Conservation (phyloP, 2,113 vertebrate species). For the Antennarius striatus region DNA sequence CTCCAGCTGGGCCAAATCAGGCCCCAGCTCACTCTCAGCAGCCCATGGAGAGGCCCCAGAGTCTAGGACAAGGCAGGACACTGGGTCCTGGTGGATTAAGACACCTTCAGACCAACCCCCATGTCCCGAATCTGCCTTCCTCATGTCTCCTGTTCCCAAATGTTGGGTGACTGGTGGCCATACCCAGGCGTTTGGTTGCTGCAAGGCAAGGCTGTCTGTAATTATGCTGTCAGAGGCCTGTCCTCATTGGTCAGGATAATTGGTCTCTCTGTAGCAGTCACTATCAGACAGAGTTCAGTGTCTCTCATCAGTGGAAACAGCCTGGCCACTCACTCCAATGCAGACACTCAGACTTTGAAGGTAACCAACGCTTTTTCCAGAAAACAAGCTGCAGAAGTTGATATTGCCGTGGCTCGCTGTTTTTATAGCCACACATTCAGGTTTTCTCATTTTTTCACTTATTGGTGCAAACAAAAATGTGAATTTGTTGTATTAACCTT, state of each 20-base stretch:
- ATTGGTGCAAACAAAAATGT: neutral
- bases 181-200: slow-evolving; percentile 57
- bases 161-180: slow-evolving; percentile 51
- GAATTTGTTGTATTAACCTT: slow-evolving; percentile 5
- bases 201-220: slow-evolving; percentile 58
- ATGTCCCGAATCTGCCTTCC: slow-evolving; percentile 41
- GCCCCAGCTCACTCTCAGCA: slow-evolving; percentile 72
- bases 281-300: slow-evolving; percentile 64
- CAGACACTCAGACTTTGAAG: slow-evolving; percentile 37
- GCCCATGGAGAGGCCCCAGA: slow-evolving; percentile 67
- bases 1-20: slow-evolving; percentile 98
- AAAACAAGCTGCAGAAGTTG: slow-evolving; percentile 7
- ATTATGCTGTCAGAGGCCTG: slow-evolving; percentile 77
- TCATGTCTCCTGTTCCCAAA: slow-evolving; percentile 45
- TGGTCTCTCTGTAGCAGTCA: slow-evolving; percentile 72
- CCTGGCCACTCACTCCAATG: slow-evolving; percentile 49
- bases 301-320: slow-evolving; percentile 61
- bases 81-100: slow-evolving; percentile 62
- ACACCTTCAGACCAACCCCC: slow-evolving; percentile 63
- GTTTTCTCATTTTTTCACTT: too few species aligned
- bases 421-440: neutral
- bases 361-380: slow-evolving; percentile 29
- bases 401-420: slow-evolving; percentile 1
- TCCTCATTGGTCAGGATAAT: slow-evolving; percentile 76
- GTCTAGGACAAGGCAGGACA: slow-evolving; percentile 69